These are phyloP conservation scores for Oceanodroma leucorhoa DNA, from an alignment of 2,797 vertebrate species.

Conservation along the genomic window DNA sequence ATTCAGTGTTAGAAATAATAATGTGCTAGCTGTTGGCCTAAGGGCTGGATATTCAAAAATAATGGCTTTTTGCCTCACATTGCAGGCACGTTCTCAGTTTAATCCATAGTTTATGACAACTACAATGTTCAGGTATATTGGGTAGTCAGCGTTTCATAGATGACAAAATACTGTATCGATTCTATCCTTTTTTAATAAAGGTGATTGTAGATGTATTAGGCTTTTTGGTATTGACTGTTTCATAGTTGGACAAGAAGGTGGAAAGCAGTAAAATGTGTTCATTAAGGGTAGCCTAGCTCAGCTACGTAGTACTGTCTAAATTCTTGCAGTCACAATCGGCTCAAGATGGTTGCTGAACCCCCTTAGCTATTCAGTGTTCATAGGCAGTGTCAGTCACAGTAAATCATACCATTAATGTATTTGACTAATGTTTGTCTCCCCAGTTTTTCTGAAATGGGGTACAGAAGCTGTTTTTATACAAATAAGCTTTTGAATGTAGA, in stretches of 20 bases:
- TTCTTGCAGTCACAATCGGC: neutral
- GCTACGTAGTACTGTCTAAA: neutral
- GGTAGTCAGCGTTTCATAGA: neutral
- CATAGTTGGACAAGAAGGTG: neutral
- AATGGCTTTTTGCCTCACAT: constrained; percentile 27
- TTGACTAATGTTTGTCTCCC: neutral
- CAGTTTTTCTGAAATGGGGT: neutral
- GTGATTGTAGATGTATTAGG: neutral
- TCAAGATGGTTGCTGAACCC: neutral
- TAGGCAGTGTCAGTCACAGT: neutral
- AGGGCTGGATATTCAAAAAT: neutral
- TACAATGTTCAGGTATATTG: neutral
- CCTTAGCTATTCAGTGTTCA: neutral
- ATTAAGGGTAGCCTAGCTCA: neutral
- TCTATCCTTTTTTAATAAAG: neutral
- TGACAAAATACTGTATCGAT: neutral
- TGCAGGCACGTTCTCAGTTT: neutral
- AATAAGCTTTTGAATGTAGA: constrained; percentile 18
- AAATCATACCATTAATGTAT: neutral
- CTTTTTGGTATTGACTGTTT: neutral
- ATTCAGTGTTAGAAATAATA: neutral
- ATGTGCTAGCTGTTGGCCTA: neutral
- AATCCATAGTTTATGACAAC: neutral
- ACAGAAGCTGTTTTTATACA: neutral
- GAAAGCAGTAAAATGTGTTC: neutral